Evolutionary conservation across 2,888 invertebrate genomes (phyloP).

Genomic region (Periphyllus acericola): DNA sequence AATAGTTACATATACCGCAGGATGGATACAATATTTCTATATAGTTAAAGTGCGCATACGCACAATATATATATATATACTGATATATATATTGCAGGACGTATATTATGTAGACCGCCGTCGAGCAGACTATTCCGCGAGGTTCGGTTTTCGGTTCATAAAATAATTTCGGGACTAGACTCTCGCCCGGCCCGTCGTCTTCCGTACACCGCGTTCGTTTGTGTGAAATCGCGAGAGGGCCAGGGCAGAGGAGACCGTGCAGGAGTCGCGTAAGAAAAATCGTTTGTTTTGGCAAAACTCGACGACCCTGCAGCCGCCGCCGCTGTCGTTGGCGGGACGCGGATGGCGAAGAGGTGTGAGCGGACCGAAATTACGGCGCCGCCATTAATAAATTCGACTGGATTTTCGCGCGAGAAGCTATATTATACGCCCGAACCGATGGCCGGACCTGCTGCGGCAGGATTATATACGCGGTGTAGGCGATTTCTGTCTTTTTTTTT

Average conservation of each 20-base stretch:
- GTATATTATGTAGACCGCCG: not conserved
- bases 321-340: not conserved
- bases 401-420: not conserved
- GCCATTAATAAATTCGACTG: conserved; percentile 29
- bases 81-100: no score
- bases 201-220: not conserved
- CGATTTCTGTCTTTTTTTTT: not conserved
- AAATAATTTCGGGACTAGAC: conserved; percentile 46
- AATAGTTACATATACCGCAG: not conserved
- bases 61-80: no score
- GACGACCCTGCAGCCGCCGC: not conserved
- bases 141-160: conserved; percentile 49
- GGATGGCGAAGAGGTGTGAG: not conserved
- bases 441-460: not conserved
- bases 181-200: not conserved
- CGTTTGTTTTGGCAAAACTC: conserved; percentile 37
- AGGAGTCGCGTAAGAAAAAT: conserved; percentile 4
- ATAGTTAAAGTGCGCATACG: not conserved
- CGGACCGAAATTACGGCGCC: conserved; percentile 27
- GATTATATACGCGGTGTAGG: not conserved
- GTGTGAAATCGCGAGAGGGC: not conserved
- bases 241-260: no score
- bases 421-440: not conserved
- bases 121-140: conserved; percentile 4
- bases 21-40: not conserved